Evolutionary conservation across 2,888 invertebrate genomes (phyloP).

Genomic region (Zeuzera pyrina): DNA sequence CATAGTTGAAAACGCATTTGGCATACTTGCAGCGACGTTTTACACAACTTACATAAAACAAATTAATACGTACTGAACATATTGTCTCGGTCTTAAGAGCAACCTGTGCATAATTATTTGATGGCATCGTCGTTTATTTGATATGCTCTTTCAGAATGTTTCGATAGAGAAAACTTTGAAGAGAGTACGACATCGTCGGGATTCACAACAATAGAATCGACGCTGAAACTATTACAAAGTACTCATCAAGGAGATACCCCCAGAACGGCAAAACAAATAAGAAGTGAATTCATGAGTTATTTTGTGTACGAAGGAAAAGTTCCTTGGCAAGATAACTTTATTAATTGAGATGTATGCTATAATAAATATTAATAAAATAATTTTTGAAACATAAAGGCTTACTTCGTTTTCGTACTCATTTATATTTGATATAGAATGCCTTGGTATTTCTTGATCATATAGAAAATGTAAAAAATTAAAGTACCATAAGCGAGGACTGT

Average conservation of each 20-base stretch:
- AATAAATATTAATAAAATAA: background rate
- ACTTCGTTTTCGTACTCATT: too few species aligned
- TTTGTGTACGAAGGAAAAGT: background rate
- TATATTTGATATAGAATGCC: too few species aligned
- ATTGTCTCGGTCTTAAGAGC: slow-evolving; percentile 3
- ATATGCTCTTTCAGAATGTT: slow-evolving; percentile 4
- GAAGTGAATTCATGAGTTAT: background rate
- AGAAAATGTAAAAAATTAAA: background rate
- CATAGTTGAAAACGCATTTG: slow-evolving; percentile 3
- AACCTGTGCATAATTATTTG: slow-evolving; percentile 5
- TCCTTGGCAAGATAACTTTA: background rate
- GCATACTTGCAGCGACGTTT: slow-evolving; percentile 1
- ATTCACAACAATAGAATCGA: background rate
- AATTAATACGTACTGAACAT: slow-evolving; percentile 4
- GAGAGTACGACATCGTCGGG: slow-evolving; percentile 2
- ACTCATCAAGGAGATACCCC: background rate
- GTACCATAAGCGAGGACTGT: background rate
- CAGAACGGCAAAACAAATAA: background rate
- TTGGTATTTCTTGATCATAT: too few species aligned
- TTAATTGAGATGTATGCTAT: background rate
- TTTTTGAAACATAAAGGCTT: too few species aligned
- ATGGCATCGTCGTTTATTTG: slow-evolving; percentile 3
- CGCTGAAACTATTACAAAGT: background rate
- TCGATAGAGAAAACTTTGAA: slow-evolving; percentile 1
- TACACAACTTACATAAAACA: too few species aligned